Percentiles rank a stretch among this genome's conserved stretches.
Evolutionary conservation across 2,113 vertebrate genomes (phyloP).

Genomic region (Callipepla squamata): DNA sequence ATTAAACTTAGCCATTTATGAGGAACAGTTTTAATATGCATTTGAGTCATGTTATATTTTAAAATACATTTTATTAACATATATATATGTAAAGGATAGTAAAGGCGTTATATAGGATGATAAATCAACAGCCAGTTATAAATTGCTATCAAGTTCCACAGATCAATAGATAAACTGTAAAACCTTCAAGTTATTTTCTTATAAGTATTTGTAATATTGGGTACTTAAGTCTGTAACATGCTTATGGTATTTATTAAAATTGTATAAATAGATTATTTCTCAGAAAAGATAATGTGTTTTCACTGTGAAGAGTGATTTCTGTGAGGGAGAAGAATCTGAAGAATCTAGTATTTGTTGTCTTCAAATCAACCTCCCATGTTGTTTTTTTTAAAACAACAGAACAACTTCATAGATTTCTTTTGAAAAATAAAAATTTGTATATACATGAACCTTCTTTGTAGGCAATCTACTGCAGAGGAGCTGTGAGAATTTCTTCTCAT

Average conservation of each 20-base stretch:
- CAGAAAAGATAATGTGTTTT: background rate
- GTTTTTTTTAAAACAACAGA: too few relatives aligned
- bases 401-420: background rate
- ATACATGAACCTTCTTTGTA: background rate
- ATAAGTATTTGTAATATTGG: background rate
- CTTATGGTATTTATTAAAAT: background rate
- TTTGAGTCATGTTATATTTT: background rate
- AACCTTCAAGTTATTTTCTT: background rate
- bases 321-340: background rate
- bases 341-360: background rate
- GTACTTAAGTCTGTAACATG: background rate
- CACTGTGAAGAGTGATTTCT: background rate
- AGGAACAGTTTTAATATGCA: background rate
- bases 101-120: background rate
- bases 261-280: background rate
- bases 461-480: background rate
- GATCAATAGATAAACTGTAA: slow-evolving; percentile 34
- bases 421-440: background rate
- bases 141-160: background rate
- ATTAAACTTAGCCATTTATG: background rate
- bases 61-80: background rate
- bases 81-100: background rate
- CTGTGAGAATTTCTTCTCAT: background rate
- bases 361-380: background rate
- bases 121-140: background rate